These are phyloP conservation scores for Danionella dracula DNA, from an alignment of 2,797 vertebrate genomes.

Conservation along the genomic window DNA sequence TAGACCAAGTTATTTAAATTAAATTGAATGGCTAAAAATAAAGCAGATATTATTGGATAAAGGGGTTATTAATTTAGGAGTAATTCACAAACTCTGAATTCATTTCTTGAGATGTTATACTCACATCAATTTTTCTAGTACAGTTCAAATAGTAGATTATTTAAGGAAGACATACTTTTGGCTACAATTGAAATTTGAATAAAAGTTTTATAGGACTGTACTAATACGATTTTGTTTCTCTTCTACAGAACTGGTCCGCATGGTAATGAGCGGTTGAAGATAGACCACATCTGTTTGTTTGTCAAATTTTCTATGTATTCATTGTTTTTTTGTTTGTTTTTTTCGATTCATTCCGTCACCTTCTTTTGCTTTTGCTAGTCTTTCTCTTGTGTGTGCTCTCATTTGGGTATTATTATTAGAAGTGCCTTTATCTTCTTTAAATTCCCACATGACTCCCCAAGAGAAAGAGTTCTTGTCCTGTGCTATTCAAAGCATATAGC, in stretches of 20 bases:
- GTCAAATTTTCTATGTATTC: constrained; percentile 31
- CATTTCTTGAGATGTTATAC: too few species aligned
- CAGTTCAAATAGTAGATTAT: too few species aligned
- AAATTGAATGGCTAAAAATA: too few species aligned
- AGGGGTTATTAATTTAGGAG: too few species aligned
- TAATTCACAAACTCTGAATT: too few species aligned
- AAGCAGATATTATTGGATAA: too few species aligned
- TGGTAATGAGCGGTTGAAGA: constrained; percentile 80
- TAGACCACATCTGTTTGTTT: constrained; percentile 34
- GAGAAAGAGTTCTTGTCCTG: constrained; percentile 11
- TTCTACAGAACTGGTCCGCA: constrained; percentile 72
- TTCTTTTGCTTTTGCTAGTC: constrained; percentile 25
- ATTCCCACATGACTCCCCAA: constrained; percentile 40
- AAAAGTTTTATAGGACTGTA: too few species aligned
- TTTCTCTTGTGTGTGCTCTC: constrained; percentile 27
- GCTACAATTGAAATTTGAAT: too few species aligned
- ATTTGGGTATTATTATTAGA: constrained; percentile 66
- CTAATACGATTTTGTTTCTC: too few species aligned
- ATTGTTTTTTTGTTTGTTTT: constrained; percentile 19
- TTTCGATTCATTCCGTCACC: constrained; percentile 23
- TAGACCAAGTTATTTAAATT: too few species aligned
- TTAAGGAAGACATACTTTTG: too few species aligned
- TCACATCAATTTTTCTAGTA: too few species aligned
- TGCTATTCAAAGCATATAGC: constrained; percentile 38
- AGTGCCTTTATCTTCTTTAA: constrained; percentile 76